A percentile compares a stretch with the other conserved stretches of the same genome.
phyloP scores from a whole-genome alignment of 2,888 invertebrate species.

The Agrotis exclamationis region DNA sequence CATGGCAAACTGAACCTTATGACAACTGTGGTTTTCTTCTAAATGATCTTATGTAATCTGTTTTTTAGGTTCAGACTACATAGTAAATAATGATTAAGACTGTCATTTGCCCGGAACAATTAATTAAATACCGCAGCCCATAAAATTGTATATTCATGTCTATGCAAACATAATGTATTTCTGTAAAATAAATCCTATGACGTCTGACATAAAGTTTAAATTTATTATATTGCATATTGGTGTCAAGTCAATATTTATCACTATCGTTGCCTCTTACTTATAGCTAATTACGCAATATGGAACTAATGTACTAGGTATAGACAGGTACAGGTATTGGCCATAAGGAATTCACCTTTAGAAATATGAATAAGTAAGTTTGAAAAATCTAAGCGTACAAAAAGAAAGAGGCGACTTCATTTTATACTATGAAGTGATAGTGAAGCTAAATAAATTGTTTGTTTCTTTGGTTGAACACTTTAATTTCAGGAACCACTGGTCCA shows the following conservation, averaged over 20 bases:
- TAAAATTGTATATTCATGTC: constrained; percentile 7
- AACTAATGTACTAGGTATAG: constrained; percentile 8
- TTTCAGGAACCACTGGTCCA: too few species aligned
- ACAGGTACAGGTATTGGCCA: neutral
- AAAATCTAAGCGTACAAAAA: too few species aligned
- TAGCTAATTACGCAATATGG: constrained; percentile 21
- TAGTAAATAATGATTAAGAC: neutral
- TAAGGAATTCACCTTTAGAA: too few species aligned
- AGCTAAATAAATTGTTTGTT: too few species aligned
- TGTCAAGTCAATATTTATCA: constrained; percentile 23
- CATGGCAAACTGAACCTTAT: too few species aligned
- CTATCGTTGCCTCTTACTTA: constrained; percentile 14
- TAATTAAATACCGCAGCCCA: neutral
- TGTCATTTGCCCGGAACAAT: constrained; percentile 4
- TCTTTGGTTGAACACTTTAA: too few species aligned
- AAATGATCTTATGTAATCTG: neutral
- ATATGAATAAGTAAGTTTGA: too few species aligned
- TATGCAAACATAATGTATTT: constrained; percentile 15
- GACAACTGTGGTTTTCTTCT: neutral
- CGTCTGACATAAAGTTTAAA: constrained; percentile 16
- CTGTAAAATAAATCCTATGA: constrained; percentile 12
- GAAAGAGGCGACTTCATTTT: too few species aligned
- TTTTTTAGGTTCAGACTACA: neutral
- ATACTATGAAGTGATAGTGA: too few species aligned
- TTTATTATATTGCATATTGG: constrained; percentile 6